phyloP scores from a whole-genome alignment of 92 coral and sea anemone genomes.

The Desmophyllum pertusum region DNA sequence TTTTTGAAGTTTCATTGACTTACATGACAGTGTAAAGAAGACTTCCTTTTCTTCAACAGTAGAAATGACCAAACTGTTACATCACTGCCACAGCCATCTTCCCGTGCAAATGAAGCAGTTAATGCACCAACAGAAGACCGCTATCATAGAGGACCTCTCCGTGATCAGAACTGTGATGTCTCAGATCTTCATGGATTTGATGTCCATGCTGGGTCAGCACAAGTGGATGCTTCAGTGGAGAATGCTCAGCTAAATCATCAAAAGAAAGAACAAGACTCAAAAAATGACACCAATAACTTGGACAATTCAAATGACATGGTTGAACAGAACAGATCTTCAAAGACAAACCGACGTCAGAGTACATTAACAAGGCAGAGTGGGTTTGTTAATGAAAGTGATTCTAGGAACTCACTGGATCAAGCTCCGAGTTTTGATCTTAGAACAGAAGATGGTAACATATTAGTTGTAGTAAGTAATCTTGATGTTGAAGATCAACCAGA shows the following conservation, averaged over 20 bases:
- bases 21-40: too few species aligned
- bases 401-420: constrained; percentile 1
- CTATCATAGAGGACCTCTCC: constrained; percentile 17
- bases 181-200: constrained; percentile 80
- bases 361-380: constrained; percentile 76
- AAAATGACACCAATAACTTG: not conserved
- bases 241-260: constrained; percentile 2
- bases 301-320: too few species aligned
- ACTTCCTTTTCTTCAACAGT: constrained; percentile 7
- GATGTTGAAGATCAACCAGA: constrained; percentile 54
- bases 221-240: constrained; percentile 11
- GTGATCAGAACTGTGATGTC: constrained; percentile 68
- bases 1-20: not conserved
- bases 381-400: constrained; percentile 56
- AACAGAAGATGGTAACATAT: constrained; percentile 66
- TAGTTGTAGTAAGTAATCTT: constrained; percentile 64
- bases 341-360: constrained; percentile 61
- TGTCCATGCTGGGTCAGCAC: constrained; percentile 59
- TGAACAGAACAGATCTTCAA: constrained; percentile 1
- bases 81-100: constrained; percentile 11
- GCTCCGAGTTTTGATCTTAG: constrained; percentile 75
- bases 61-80: not conserved
- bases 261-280: not conserved
- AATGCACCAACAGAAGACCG: not conserved
- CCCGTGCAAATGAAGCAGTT: constrained; percentile 8